Evolutionary conservation across 2,797 vertebrate species (phyloP).

Genomic region (Poecile montanus): DNA sequence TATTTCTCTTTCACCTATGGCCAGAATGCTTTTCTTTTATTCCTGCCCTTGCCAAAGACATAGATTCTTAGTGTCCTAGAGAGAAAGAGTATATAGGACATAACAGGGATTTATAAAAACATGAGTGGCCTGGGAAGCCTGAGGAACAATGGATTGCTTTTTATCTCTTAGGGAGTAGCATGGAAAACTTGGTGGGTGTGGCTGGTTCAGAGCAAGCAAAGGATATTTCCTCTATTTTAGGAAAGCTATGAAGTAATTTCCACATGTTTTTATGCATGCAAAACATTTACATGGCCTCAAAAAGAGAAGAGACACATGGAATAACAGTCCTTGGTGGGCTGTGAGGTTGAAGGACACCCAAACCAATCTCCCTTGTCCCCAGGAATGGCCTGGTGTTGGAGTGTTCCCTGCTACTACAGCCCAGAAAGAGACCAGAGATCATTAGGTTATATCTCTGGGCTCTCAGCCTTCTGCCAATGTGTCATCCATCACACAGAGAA

Average conservation of each 20-base stretch:
- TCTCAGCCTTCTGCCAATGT: neutral
- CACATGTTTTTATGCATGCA: neutral
- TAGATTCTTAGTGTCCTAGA: neutral
- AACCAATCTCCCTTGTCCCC: neutral
- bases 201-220: neutral
- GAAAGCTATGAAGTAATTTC: neutral
- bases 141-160: neutral
- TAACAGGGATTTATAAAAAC: neutral
- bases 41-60: neutral
- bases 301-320: neutral
- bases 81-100: neutral
- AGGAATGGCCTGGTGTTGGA: neutral
- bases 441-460: neutral
- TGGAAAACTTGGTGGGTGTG: neutral
- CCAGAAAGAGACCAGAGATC: neutral
- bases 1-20: neutral
- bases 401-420: neutral
- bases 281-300: neutral
- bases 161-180: neutral
- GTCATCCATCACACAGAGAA: neutral
- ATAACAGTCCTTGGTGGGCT: neutral
- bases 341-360: accelerated
- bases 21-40: neutral
- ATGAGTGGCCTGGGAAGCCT: neutral
- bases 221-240: neutral